Base-by-base conservation (phyloP, 2,888 invertebrate genomes). In the Metacarcinus magister region DNA sequence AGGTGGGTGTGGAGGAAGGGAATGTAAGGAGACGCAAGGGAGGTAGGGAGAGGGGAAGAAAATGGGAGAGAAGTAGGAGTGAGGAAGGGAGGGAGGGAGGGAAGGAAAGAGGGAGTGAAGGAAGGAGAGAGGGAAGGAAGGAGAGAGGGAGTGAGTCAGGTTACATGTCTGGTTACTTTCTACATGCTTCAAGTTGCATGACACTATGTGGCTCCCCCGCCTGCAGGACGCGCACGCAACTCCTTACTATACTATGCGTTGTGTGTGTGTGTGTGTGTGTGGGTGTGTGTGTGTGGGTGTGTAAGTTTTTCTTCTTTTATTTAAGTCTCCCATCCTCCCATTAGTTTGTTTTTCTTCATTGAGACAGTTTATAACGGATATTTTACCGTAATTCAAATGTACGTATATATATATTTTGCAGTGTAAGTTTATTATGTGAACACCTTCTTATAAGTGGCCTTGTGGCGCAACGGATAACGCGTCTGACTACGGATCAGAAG, bases 401-500 rank as follows among this genome's bases (percentile, higher is more conserved):
- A n/a, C n/a, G n/a, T n/a, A n/a, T n/a, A n/a, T n/a, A n/a, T n/a
- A n/a, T n/a, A n/a, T n/a, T n/a, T n/a, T n/a, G n/a, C n/a, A n/a
- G n/a, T n/a, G n/a, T n/a, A n/a, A n/a, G n/a, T n/a, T n/a, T n/a
- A n/a, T n/a, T n/a, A n/a, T 46, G 46, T 46, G 46, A 46, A 46
- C 10, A 46, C 46, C 46, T 10, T 46, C 5, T 46, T 46, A 46
- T 46, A 46, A 46, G 46, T 46, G 97, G 97, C 96, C 97, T 97
- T 96, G 97, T 97, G 97, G 97, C 97, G 97, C 97, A 97, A 97
- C 97, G 97, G 97, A 97, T 97, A 97, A 97, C 97, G 97, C 97
- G 97, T 97, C 97, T 97, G 97, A 97, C 97, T 97, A 97, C 97
- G 97, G 97, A 97, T 97, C 97, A 97, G 97, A 97, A 97, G 97